Evolutionary conservation across 2,797 vertebrate genomes (phyloP), one percentile per base, ranked within the genome.

Genomic region (Platalea minor): DNA sequence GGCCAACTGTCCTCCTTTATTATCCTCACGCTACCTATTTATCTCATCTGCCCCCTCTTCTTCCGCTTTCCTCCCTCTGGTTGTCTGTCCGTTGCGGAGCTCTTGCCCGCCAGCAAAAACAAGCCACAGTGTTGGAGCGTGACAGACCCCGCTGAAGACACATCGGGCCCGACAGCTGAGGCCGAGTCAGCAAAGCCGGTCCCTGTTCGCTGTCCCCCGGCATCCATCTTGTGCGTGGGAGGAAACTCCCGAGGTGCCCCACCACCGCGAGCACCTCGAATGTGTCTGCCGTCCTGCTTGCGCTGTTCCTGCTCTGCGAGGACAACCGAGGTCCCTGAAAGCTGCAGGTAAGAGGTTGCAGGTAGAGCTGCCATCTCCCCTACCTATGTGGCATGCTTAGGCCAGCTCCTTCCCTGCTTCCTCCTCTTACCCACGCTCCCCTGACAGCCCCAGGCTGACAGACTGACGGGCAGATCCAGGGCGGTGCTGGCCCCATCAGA

Each of bases 1-100:
- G 97, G 96, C 91, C 96, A 96, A 69, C 90, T 93, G 93, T 96
- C 96, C 77, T 92, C 94, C 91, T 93, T 92, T 84, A 88, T 97
- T 95, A 96, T 94, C 69, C 68, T 97, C 93, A 90, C 10, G 1
- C 69, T 74, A 95, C 93, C 87, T 94, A 63, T 91, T 95, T 88
- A 80, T 94, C 91, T 89, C 9, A 1, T 69, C 93, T 85, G 68
- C 46, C 85, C 94, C 87, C 69, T 95, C 89, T 84, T 65, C 74
- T 69, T 70, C 39, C 0, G 9, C 79, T 91, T 54, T 63, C 78
- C 67, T 93, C 87, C 50, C 73, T 88, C 65, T 28, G 50, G 29
- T 88, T 18, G 63, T 65, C 59, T 88, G 60, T 17, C 70, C 31
- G 4, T 41, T 37, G 54, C 92, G 45, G 63, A 81, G 51, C 68